phyloP scores from a whole-genome alignment of 1,140 invertebrate genomes.

The Drosophila tsacasi region DNA sequence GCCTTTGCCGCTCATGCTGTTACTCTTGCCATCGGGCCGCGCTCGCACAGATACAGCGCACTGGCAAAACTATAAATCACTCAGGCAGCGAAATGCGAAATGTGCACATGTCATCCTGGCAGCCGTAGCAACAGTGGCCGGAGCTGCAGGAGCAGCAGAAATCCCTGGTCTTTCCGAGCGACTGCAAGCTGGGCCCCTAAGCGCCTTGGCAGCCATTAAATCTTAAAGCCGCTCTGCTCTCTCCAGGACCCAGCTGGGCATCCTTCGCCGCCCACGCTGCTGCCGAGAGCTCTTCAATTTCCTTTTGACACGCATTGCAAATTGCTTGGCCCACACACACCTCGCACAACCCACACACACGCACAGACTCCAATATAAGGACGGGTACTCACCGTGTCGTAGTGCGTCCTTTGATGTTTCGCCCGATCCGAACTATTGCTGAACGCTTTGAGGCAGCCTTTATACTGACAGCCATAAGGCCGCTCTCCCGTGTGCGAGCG shows the following conservation, averaged over 20 bases:
- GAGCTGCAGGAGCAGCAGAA: slow-evolving; percentile 19
- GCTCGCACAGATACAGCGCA: slow-evolving; percentile 52
- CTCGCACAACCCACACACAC: slow-evolving; percentile 10
- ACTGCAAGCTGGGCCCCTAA: slow-evolving; percentile 39
- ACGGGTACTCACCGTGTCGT: slow-evolving; percentile 93
- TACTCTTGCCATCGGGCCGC: slow-evolving; percentile 39
- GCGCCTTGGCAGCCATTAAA: slow-evolving; percentile 53
- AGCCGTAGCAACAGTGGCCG: slow-evolving; percentile 28
- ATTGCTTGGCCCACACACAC: slow-evolving; percentile 50
- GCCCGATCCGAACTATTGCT: slow-evolving; percentile 98
- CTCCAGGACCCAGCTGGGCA: slow-evolving; percentile 15
- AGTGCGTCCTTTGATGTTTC: slow-evolving; percentile 98
- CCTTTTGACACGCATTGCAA: slow-evolving; percentile 73
- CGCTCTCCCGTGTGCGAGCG: slow-evolving; percentile 96
- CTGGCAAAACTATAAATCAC: slow-evolving; percentile 75
- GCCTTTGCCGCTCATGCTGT: slow-evolving; percentile 6
- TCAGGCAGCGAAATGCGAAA: slow-evolving; percentile 79
- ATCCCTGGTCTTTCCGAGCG: slow-evolving; percentile 25
- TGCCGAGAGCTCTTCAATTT: slow-evolving; percentile 69
- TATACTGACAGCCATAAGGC: slow-evolving; percentile 94
- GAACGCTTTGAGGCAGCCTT: slow-evolving; percentile 96
- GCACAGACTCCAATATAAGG: slow-evolving; percentile 8
- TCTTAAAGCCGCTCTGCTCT: slow-evolving; percentile 51
- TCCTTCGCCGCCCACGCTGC: slow-evolving; percentile 29
- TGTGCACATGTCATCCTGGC: slow-evolving; percentile 75